phyloP scores from a whole-genome alignment of 2,113 vertebrate genomes.

The Entomyzon cyanotis region DNA sequence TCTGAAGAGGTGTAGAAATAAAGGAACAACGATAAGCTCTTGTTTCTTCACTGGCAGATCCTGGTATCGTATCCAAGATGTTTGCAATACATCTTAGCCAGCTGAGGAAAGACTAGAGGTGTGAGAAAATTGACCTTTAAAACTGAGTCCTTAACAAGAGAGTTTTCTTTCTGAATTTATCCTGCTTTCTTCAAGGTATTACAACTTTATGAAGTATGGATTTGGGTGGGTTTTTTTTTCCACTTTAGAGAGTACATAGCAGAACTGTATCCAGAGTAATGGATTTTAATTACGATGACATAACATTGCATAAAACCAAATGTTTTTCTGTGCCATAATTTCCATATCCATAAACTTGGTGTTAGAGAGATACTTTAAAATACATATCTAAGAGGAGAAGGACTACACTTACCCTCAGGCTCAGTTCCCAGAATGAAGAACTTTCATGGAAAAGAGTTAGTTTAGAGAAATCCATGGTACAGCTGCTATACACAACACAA shows the following conservation, averaged over 20 bases:
- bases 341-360: background rate
- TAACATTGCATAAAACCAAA: background rate
- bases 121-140: background rate
- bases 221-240: background rate
- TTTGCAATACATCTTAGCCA: background rate
- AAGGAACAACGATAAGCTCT: background rate
- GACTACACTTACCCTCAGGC: background rate
- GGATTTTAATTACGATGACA: background rate
- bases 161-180: background rate
- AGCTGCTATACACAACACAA: background rate
- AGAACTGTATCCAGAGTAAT: background rate
- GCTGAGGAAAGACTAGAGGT: background rate
- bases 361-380: background rate
- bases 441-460: background rate
- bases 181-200: background rate
- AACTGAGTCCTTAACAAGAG: background rate
- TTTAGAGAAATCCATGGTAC: background rate
- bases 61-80: background rate
- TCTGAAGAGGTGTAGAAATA: background rate
- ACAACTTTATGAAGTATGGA: background rate
- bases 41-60: background rate
- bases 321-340: background rate
- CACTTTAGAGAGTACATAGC: background rate
- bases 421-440: background rate
- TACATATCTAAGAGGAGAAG: background rate